Evolutionary conservation across 2,888 invertebrate species (phyloP).

Genomic region (Amphipoea lucens): DNA sequence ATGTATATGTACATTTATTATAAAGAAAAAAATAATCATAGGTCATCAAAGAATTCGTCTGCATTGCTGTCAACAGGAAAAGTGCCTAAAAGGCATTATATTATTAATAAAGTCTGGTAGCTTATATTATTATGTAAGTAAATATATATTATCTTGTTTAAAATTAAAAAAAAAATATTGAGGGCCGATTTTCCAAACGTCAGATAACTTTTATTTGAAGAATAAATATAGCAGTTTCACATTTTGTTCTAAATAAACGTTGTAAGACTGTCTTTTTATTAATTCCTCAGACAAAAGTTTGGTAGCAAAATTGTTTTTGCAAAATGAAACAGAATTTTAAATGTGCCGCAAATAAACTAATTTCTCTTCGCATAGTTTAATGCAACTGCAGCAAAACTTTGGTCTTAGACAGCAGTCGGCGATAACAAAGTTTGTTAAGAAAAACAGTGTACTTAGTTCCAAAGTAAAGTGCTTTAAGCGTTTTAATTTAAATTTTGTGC

Average conservation of each 20-base stretch:
- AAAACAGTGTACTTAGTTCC: constrained; percentile 50
- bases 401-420: constrained; percentile 37
- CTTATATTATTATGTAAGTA: no score
- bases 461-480: constrained; percentile 40
- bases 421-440: constrained; percentile 55
- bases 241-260: background rate
- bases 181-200: background rate
- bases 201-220: background rate
- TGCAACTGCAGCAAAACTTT: constrained; percentile 51
- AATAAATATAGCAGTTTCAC: background rate
- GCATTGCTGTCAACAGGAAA: background rate
- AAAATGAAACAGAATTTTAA: background rate
- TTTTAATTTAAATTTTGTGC: constrained; percentile 35
- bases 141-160: no score
- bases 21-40: background rate
- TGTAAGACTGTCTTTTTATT: background rate
- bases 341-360: constrained; percentile 9
- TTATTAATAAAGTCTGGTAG: no score
- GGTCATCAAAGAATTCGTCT: background rate
- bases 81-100: background rate
- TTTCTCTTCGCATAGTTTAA: constrained; percentile 18
- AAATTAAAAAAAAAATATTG: background rate
- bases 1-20: no score
- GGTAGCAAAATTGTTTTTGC: background rate
- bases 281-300: background rate